Conservation (phyloP, 2,888 invertebrate genomes). For the Nomada flava region DNA sequence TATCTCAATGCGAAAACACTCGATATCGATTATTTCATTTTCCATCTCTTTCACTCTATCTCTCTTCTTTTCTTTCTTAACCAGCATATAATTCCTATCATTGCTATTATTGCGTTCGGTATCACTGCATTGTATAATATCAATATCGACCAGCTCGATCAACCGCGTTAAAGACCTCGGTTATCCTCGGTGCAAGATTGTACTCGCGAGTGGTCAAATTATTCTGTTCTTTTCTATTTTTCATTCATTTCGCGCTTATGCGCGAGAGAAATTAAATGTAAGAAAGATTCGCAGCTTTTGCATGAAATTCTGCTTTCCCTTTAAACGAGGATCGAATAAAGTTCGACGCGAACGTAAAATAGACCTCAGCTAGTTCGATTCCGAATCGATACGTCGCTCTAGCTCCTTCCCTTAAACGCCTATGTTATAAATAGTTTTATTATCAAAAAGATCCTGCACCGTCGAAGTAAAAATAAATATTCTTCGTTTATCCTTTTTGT, state of each 20-base stretch:
- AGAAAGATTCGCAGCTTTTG: slow-evolving; percentile 18
- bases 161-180: slow-evolving; percentile 20
- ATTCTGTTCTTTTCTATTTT: background rate
- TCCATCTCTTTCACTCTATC: slow-evolving; percentile 18
- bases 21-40: slow-evolving; percentile 49
- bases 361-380: slow-evolving; percentile 43
- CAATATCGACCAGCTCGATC: slow-evolving; percentile 34
- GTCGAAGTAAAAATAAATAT: slow-evolving; percentile 71
- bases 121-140: slow-evolving; percentile 66
- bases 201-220: slow-evolving; percentile 14
- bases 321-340: slow-evolving; percentile 43
- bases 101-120: slow-evolving; percentile 74
- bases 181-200: slow-evolving; percentile 53
- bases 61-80: slow-evolving; percentile 11
- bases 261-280: slow-evolving; percentile 21
- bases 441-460: slow-evolving; percentile 67
- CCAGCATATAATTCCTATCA: slow-evolving; percentile 61
- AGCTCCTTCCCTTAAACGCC: slow-evolving; percentile 42
- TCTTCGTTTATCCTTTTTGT: slow-evolving; percentile 10
- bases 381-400: slow-evolving; percentile 25
- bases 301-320: background rate
- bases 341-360: slow-evolving; percentile 56
- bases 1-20: slow-evolving; percentile 65
- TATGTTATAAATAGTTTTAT: slow-evolving; percentile 63
- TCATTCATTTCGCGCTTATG: background rate